phyloP scores from a whole-genome alignment of 2,797 vertebrate genomes.

The Synaphobranchus kaupii region DNA sequence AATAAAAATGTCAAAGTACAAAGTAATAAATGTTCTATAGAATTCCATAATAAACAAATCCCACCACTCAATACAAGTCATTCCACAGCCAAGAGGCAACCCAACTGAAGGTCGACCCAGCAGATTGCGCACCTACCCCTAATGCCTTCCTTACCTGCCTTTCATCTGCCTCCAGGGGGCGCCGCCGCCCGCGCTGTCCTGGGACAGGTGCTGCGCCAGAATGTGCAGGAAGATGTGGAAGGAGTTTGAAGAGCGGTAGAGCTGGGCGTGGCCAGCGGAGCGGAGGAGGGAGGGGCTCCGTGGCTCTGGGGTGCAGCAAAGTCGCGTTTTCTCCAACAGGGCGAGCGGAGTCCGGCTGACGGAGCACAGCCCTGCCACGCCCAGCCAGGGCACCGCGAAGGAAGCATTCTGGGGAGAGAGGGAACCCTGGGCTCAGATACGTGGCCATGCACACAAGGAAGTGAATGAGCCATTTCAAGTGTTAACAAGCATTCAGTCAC shows the following conservation, averaged over 20 bases:
- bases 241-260: slow-evolving; percentile 87
- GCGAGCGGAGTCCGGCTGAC: slow-evolving; percentile 82
- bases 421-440: background rate
- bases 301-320: slow-evolving; percentile 74
- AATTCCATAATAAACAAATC: background rate
- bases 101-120: slow-evolving; percentile 47
- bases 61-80: background rate
- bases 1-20: background rate
- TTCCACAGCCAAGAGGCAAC: background rate
- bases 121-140: slow-evolving; percentile 48
- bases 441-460: background rate
- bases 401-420: slow-evolving; percentile 73
- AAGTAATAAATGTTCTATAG: background rate
- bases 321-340: slow-evolving; percentile 83
- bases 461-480: background rate
- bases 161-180: slow-evolving; percentile 96
- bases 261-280: slow-evolving; percentile 69
- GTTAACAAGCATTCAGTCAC: background rate
- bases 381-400: slow-evolving; percentile 90
- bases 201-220: slow-evolving; percentile 83
- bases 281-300: slow-evolving; percentile 59
- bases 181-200: slow-evolving; percentile 73
- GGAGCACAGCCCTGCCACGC: slow-evolving; percentile 80
- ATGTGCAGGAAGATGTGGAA: slow-evolving; percentile 92
- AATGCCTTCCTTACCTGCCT: slow-evolving; percentile 81